phyloP scores from a whole-genome alignment of 2,113 vertebrate genomes.

The Apodemus sylvaticus region DNA sequence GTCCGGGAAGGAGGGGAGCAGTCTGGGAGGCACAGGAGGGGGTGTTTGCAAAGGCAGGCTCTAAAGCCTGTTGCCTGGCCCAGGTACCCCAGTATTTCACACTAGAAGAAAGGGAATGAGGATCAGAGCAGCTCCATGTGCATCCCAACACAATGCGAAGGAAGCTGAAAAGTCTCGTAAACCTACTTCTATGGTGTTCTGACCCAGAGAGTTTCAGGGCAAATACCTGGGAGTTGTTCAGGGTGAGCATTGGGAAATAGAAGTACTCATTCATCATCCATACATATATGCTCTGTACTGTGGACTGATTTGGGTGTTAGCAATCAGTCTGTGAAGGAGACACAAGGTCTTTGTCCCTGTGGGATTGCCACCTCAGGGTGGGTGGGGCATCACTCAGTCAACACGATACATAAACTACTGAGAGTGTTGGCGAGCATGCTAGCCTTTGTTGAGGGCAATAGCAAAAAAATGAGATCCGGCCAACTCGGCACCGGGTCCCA shows the following conservation, averaged over 20 bases:
- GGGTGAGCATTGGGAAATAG: not conserved
- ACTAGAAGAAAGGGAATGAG: not conserved
- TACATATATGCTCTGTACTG: not conserved
- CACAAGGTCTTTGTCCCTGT: not conserved
- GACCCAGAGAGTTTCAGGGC: not conserved
- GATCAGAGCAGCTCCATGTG: not conserved
- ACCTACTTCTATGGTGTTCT: not conserved
- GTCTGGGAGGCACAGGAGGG: not conserved
- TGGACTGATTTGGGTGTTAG: not conserved
- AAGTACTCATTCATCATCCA: not conserved
- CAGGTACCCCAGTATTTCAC: slow-evolving; percentile 50
- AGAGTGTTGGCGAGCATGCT: not conserved
- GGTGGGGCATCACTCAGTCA: not conserved
- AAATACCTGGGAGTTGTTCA: not conserved
- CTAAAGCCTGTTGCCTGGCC: slow-evolving; percentile 1
- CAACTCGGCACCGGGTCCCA: too few species aligned
- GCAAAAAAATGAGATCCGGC: too few species aligned
- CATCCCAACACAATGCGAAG: not conserved
- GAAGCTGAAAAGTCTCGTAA: not conserved
- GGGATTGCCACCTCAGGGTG: not conserved
- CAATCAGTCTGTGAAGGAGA: not conserved
- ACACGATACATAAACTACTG: not conserved
- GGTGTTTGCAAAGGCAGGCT: not conserved
- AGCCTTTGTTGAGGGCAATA: too few species aligned
- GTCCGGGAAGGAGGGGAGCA: slow-evolving; percentile 10